Conservation (phyloP, 1,140 invertebrate species). For the Triops longicaudatus region DNA sequence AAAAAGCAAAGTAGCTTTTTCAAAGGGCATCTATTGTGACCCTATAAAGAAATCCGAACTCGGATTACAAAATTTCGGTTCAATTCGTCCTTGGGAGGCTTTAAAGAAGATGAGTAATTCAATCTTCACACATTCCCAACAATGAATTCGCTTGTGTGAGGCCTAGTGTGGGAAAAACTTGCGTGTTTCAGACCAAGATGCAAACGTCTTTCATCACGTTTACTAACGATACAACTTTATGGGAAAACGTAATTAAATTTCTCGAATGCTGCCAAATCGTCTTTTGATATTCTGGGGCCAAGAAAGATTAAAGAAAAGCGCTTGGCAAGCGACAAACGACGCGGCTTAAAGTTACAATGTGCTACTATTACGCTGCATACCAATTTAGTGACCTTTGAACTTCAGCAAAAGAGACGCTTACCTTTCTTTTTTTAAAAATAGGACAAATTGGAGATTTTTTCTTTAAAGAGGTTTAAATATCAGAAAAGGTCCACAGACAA, state of each 20-base stretch:
- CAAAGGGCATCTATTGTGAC: neutral
- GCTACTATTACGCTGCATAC: neutral
- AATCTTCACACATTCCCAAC: conserved; percentile 3
- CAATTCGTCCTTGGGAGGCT: neutral
- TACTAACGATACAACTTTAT: too few species aligned
- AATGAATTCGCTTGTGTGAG: neutral
- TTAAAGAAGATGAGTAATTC: neutral
- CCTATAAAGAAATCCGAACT: neutral
- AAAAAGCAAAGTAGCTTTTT: neutral
- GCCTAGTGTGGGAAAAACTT: neutral
- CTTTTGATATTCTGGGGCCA: neutral
- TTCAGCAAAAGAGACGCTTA: neutral
- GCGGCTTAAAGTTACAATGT: neutral
- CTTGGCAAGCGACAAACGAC: neutral
- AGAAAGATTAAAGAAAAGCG: neutral
- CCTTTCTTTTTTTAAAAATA: too few species aligned
- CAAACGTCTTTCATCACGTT: neutral
- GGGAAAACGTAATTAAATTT: neutral
- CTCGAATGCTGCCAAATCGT: neutral
- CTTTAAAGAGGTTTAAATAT: neutral
- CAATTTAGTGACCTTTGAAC: neutral
- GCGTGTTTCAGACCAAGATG: neutral
- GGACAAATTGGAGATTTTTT: neutral
- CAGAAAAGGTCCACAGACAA: neutral
- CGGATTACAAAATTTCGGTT: neutral